phyloP scores from a whole-genome alignment of 2,797 vertebrate genomes.

The Xenentodon cancila region DNA sequence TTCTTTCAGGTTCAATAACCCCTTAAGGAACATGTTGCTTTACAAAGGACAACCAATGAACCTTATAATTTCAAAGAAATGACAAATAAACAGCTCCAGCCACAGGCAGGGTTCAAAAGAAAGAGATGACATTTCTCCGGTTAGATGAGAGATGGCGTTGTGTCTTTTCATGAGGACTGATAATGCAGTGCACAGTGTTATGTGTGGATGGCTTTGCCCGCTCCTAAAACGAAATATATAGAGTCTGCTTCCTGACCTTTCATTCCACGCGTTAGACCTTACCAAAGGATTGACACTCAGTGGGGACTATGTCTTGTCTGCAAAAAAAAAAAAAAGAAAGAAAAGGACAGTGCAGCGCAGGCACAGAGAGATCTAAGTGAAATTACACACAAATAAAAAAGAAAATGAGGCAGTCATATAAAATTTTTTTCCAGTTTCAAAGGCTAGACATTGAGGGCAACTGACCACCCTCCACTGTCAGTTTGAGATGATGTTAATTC shows the following conservation, averaged over 20 bases:
- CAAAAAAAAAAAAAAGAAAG: conserved; percentile 21
- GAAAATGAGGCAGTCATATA: background rate
- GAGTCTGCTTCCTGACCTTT: conserved; percentile 76
- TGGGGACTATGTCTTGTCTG: conserved; percentile 50
- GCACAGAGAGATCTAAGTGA: conserved; percentile 21
- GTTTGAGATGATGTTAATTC: conserved; percentile 16
- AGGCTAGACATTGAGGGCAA: conserved; percentile 5
- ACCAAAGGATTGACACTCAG: conserved; percentile 59
- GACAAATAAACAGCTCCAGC: conserved; percentile 40
- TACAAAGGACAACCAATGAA: conserved; percentile 5
- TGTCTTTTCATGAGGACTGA: conserved; percentile 72
- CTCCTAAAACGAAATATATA: conserved; percentile 68
- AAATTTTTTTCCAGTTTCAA: conserved; percentile 9
- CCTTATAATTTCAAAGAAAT: conserved; percentile 27
- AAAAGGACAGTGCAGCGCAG: conserved; percentile 34
- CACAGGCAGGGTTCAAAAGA: conserved; percentile 33
- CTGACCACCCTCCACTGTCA: conserved; percentile 9
- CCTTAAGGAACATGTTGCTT: conserved; percentile 10
- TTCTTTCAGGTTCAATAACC: conserved; percentile 30
- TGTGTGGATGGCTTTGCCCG: conserved; percentile 67
- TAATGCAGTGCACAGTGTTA: conserved; percentile 59
- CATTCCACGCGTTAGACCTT: conserved; percentile 48
- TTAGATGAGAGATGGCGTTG: conserved; percentile 62
- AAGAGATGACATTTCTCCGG: conserved; percentile 64
- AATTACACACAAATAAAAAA: background rate